Percentiles rank a stretch among this genome's conserved stretches.
phyloP scores from a whole-genome alignment of 2,113 vertebrate species.

The Gymnogyps californianus region DNA sequence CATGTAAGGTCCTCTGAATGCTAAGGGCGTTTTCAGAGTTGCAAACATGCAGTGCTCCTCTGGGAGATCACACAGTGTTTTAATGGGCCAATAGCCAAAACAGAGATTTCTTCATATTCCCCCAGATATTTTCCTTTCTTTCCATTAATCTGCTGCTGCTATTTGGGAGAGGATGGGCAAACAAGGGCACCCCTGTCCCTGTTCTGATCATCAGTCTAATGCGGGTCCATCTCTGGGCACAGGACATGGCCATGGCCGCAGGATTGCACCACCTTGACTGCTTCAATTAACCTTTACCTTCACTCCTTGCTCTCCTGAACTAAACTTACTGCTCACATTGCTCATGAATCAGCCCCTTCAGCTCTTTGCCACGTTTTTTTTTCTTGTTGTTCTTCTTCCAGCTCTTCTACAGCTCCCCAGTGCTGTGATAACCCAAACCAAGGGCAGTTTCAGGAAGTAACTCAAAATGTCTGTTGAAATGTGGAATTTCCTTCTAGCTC shows the following conservation, averaged over 20 bases:
- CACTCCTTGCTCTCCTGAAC: not conserved
- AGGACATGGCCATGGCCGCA: not conserved
- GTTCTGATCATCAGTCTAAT: not conserved
- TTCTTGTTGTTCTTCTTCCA: not conserved
- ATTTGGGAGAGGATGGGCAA: not conserved
- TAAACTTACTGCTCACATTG: not conserved
- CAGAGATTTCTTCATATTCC: not conserved
- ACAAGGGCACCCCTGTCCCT: not conserved
- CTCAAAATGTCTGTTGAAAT: not conserved
- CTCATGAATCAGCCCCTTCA: not conserved
- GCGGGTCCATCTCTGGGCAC: not conserved
- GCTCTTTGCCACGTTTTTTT: not conserved
- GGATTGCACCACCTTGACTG: not conserved
- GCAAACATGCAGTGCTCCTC: not conserved
- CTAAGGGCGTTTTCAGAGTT: not conserved
- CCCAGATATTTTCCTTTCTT: not conserved
- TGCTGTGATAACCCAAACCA: not conserved
- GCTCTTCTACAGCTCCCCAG: not conserved
- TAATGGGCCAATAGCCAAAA: not conserved
- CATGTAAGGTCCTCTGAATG: not conserved
- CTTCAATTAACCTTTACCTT: not conserved
- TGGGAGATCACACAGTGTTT: not conserved
- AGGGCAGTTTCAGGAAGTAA: not conserved
- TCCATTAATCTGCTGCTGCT: not conserved
- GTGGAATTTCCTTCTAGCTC: not conserved